Percentiles rank a stretch among this genome's conserved stretches.
Conservation (phyloP, 2,113 vertebrate genomes). For the Cheirogaleus medius region DNA sequence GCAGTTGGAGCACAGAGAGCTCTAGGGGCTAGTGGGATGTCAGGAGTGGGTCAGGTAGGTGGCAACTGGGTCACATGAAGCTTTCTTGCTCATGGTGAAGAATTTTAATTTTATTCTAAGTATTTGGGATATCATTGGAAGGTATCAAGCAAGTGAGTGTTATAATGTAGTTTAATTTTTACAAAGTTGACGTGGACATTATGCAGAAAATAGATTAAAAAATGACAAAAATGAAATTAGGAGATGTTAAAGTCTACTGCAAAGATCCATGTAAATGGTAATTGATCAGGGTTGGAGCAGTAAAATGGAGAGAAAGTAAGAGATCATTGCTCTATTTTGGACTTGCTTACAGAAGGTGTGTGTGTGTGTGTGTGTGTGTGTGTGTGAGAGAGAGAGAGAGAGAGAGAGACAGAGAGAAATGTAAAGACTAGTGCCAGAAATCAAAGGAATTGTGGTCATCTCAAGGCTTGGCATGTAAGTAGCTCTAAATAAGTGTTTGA, state of each 20-base stretch:
- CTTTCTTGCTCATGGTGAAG: neutral
- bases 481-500: conserved; percentile 51
- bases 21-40: neutral
- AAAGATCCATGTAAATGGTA: neutral
- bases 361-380: neutral
- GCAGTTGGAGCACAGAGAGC: neutral
- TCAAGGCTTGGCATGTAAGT: conserved; percentile 36
- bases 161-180: neutral
- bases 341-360: neutral
- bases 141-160: neutral
- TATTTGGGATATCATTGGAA: neutral
- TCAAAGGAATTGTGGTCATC: neutral
- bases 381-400: neutral
- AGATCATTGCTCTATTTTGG: neutral
- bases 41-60: neutral
- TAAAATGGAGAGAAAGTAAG: neutral
- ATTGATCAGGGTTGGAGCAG: neutral
- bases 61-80: neutral
- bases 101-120: neutral
- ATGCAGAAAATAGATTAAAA: neutral
- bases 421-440: conserved; percentile 3
- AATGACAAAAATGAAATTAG: neutral
- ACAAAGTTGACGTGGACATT: neutral
- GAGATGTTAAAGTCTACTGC: neutral
- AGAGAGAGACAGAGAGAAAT: neutral